Conservation (phyloP, 2,113 vertebrate species). For the Malurus elegans region DNA sequence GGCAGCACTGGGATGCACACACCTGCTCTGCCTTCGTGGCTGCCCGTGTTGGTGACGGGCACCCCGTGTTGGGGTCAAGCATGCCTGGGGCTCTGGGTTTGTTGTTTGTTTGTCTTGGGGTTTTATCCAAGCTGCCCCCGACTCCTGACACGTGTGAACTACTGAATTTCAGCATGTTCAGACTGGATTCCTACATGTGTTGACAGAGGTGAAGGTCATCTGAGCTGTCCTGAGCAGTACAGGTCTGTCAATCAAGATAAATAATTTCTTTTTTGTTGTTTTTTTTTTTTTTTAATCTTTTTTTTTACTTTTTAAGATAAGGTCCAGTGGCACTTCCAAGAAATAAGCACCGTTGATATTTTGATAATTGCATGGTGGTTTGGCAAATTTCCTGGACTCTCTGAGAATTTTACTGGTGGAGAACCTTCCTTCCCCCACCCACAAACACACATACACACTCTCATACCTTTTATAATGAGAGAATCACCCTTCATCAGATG, state of each 20-base stretch:
- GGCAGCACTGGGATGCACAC: background rate
- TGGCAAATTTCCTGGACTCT: background rate
- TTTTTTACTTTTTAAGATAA: background rate
- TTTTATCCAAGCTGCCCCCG: background rate
- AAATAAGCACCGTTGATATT: background rate
- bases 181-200: background rate
- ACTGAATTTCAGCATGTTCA: background rate
- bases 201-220: background rate
- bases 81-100: background rate
- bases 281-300: background rate
- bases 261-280: background rate
- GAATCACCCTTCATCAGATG: background rate
- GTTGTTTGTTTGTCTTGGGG: background rate
- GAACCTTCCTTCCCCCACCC: background rate
- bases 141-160: background rate
- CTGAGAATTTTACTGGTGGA: background rate
- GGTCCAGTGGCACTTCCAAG: background rate
- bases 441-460: background rate
- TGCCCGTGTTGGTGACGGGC: background rate
- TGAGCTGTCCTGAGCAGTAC: background rate
- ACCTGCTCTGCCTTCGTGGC: background rate
- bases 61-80: no score
- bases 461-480: background rate
- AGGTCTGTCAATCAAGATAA: background rate
- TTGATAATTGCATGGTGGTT: background rate